Evolutionary conservation across 1,140 invertebrate species (phyloP).

Genomic region (Papilio xuthus): DNA sequence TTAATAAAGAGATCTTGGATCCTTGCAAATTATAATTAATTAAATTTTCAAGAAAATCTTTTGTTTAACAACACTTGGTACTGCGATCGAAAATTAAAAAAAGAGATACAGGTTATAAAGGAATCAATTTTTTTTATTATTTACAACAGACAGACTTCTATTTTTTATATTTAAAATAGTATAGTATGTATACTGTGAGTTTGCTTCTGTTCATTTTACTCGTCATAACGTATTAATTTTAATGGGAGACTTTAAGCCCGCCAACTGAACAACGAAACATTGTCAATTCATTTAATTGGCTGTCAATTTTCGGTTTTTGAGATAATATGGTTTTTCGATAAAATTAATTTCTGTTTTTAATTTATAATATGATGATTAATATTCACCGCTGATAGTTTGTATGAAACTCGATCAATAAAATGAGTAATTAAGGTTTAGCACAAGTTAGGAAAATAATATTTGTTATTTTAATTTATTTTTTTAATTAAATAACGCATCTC

Average conservation of each 20-base stretch:
- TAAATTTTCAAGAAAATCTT: neutral
- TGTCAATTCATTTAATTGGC: constrained; percentile 11
- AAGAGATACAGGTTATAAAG: neutral
- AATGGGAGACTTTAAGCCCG: neutral
- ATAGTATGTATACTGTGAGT: neutral
- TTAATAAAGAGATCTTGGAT: neutral
- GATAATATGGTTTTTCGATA: neutral
- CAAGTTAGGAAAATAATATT: too few species aligned
- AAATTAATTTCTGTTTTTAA: neutral
- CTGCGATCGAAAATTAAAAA: neutral
- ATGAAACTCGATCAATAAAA: too few species aligned
- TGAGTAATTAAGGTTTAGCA: too few species aligned
- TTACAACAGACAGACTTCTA: neutral
- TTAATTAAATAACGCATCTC: too few species aligned
- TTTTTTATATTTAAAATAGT: neutral
- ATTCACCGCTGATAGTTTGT: too few species aligned
- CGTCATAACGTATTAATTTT: constrained; percentile 1
- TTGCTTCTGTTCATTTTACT: neutral
- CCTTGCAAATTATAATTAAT: neutral
- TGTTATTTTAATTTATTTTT: too few species aligned
- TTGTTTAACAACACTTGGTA: neutral
- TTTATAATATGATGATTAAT: too few species aligned
- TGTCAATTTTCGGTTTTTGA: neutral
- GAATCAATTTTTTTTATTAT: too few species aligned
- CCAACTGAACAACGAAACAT: neutral